These are phyloP conservation scores for Ectropis grisescens DNA, from an alignment of 1,140 invertebrate species.

Conservation along the genomic window DNA sequence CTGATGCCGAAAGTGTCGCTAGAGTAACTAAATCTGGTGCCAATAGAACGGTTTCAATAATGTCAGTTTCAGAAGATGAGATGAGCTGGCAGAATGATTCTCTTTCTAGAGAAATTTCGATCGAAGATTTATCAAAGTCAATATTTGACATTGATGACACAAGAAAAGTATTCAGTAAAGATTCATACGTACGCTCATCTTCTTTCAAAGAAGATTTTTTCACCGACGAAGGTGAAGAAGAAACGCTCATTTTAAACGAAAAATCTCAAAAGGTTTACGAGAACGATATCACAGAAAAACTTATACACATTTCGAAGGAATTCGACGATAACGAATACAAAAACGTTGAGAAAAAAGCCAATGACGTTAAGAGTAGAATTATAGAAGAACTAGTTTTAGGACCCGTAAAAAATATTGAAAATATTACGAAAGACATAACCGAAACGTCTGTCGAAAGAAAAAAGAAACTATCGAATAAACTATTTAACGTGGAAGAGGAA, in stretches of 20 bases:
- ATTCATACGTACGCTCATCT: slow-evolving; percentile 57
- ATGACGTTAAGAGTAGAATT: slow-evolving; percentile 50
- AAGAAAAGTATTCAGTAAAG: slow-evolving; percentile 61
- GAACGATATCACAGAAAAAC: slow-evolving; percentile 71
- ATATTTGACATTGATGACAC: slow-evolving; percentile 62
- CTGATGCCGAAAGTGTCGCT: slow-evolving; percentile 50
- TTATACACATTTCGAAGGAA: slow-evolving; percentile 54
- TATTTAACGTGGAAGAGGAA: slow-evolving; percentile 64
- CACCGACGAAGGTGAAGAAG: slow-evolving; percentile 49
- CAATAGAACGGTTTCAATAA: slow-evolving; percentile 74
- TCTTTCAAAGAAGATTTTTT: slow-evolving; percentile 66
- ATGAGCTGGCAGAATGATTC: slow-evolving; percentile 67
- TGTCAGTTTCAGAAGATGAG: slow-evolving; percentile 77
- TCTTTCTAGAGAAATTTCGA: slow-evolving; percentile 72
- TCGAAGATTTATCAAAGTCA: slow-evolving; percentile 67
- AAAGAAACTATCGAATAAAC: slow-evolving; percentile 29
- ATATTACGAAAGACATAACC: slow-evolving; percentile 45
- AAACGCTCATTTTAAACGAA: slow-evolving; percentile 51
- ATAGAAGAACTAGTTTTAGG: slow-evolving; percentile 50
- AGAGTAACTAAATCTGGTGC: slow-evolving; percentile 43
- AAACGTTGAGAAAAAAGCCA: slow-evolving; percentile 36
- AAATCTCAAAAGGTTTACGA: slow-evolving; percentile 62
- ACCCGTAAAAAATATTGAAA: slow-evolving; percentile 34
- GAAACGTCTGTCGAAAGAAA: slow-evolving; percentile 50
- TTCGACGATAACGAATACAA: slow-evolving; percentile 46